A percentile compares a stretch with the other conserved stretches of the same genome.
phyloP scores from a whole-genome alignment of 2,888 invertebrate genomes.

The Heliconius aoede region DNA sequence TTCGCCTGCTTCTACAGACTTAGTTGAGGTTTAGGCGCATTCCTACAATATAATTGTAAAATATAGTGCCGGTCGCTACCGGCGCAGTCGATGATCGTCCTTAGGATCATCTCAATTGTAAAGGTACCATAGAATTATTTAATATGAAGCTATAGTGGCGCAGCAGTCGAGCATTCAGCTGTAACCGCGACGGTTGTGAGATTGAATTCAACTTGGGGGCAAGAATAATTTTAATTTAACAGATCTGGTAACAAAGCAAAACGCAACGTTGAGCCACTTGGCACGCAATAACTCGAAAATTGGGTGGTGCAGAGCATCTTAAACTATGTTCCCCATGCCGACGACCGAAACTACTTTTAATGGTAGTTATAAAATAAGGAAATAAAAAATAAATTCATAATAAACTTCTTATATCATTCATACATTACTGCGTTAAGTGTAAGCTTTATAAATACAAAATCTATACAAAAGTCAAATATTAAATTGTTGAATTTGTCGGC shows the following conservation, averaged over 20 bases:
- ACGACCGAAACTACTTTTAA: too few relatives aligned
- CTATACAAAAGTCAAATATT: constrained; percentile 56
- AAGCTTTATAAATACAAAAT: constrained; percentile 37
- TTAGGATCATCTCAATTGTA: too few relatives aligned
- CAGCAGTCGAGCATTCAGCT: not conserved
- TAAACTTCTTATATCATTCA: not conserved
- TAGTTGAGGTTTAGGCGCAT: constrained; percentile 65
- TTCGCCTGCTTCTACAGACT: constrained; percentile 64
- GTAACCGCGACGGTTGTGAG: not conserved
- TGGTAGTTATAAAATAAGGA: too few relatives aligned
- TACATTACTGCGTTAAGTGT: constrained; percentile 5
- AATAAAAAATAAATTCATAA: too few relatives aligned
- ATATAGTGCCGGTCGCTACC: constrained; percentile 30
- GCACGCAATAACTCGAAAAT: too few relatives aligned
- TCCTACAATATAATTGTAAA: constrained; percentile 55
- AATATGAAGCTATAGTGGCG: not conserved
- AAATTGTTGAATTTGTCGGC: constrained; percentile 58
- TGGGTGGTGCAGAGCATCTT: too few relatives aligned
- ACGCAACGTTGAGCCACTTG: too few relatives aligned
- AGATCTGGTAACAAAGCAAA: too few relatives aligned
- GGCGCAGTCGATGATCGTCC: too few relatives aligned
- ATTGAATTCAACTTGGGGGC: not conserved
- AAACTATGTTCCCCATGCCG: too few relatives aligned
- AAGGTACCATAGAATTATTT: not conserved
- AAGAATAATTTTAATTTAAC: too few relatives aligned